phyloP scores from a whole-genome alignment of 2,888 invertebrate species.

The Petrophora chlorosata region DNA sequence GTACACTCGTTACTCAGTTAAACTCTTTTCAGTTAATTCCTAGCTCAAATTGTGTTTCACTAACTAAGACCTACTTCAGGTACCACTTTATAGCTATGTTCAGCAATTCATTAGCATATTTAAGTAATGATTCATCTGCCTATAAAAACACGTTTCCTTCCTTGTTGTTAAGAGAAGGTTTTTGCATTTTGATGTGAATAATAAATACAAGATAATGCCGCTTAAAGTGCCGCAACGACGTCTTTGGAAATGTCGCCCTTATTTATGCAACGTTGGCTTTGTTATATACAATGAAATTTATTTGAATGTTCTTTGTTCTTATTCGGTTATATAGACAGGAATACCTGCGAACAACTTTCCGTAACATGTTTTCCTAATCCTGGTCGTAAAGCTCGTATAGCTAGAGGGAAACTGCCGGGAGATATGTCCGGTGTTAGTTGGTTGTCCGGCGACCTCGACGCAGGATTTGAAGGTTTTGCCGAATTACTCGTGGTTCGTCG shows the following conservation, averaged over 20 bases:
- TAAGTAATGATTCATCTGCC: background rate
- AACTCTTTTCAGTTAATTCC: background rate
- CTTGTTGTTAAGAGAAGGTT: slow-evolving; percentile 1
- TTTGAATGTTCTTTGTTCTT: slow-evolving; percentile 11
- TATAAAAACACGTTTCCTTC: background rate
- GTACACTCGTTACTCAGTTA: slow-evolving; percentile 5
- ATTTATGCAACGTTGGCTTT: background rate
- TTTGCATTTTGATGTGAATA: background rate
- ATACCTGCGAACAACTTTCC: slow-evolving; percentile 5
- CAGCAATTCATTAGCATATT: background rate
- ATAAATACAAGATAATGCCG: slow-evolving; percentile 7
- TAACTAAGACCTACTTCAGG: too few species aligned
- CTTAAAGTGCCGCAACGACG: slow-evolving; percentile 1
- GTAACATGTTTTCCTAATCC: slow-evolving; percentile 7
- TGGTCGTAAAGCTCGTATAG: slow-evolving; percentile 11
- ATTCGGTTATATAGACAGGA: slow-evolving; percentile 3
- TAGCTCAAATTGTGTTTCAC: background rate
- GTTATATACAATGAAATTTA: slow-evolving; percentile 12
- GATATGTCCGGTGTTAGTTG: slow-evolving; percentile 11
- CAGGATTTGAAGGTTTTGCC: slow-evolving; percentile 5
- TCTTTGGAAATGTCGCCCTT: background rate
- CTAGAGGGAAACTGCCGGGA: slow-evolving; percentile 5
- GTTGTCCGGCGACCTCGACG: slow-evolving; percentile 1
- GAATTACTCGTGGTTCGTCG: too few species aligned
- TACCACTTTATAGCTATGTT: background rate